Conservation (phyloP, 2,113 vertebrate genomes). For the Cygnus buccinator region DNA sequence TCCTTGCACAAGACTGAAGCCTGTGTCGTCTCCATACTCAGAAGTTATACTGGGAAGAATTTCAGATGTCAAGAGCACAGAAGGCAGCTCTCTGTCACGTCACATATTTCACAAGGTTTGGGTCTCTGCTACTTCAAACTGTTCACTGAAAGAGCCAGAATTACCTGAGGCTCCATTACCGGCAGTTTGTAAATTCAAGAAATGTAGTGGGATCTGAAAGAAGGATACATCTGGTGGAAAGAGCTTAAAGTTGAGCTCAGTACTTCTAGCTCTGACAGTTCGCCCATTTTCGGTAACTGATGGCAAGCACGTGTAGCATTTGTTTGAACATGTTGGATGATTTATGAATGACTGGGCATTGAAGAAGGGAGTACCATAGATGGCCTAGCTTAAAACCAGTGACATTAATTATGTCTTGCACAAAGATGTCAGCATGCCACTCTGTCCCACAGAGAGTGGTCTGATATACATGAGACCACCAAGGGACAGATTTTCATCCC, state of each 20-base stretch:
- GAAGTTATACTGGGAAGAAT: neutral
- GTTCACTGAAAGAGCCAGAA: neutral
- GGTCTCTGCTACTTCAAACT: neutral
- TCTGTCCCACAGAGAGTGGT: too few relatives aligned
- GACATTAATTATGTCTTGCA: neutral
- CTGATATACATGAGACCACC: neutral
- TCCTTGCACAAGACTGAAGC: neutral
- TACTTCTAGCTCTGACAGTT: neutral
- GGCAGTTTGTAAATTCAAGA: neutral
- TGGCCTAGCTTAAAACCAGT: neutral
- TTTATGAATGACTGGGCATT: neutral
- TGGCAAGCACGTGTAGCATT: neutral
- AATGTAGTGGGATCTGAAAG: fast-evolving
- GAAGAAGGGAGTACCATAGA: neutral
- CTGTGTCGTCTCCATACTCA: neutral
- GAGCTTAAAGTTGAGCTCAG: neutral
- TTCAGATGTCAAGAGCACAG: neutral
- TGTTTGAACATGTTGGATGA: neutral
- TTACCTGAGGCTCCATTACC: neutral
- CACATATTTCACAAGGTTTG: neutral
- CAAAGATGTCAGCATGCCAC: neutral
- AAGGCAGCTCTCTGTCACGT: neutral
- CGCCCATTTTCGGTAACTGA: neutral
- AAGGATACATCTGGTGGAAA: neutral
- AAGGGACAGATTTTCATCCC: neutral